These are phyloP conservation scores for Geotrupes spiniger DNA, from an alignment of 2,888 invertebrate species.

Conservation along the genomic window DNA sequence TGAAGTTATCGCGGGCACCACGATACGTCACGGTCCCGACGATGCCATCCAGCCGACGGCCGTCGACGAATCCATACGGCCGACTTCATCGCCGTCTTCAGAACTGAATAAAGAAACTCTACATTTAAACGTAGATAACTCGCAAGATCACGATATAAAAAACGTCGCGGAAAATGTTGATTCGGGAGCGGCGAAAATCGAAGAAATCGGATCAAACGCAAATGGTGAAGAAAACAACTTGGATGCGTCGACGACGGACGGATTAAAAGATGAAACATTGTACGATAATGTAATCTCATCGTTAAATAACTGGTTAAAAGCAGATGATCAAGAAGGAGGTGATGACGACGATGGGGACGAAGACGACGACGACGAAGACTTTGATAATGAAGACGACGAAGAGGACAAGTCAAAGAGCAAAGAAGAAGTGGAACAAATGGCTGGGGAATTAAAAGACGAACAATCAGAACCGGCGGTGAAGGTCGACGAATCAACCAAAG, in stretches of 20 bases:
- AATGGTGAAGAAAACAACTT: too few species aligned
- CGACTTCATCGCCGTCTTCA: slow-evolving; percentile 1
- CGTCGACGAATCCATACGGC: slow-evolving; percentile 10
- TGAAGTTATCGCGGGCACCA: slow-evolving; percentile 67
- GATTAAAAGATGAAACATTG: too few species aligned
- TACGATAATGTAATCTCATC: background rate
- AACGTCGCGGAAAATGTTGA: too few species aligned
- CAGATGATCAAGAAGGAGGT: slow-evolving; percentile 36
- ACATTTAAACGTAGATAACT: too few species aligned
- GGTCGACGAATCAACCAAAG: too few species aligned
- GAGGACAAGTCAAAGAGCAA: background rate
- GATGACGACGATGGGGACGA: slow-evolving; percentile 42
- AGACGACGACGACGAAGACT: slow-evolving; percentile 51
- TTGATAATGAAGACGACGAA: slow-evolving; percentile 30
- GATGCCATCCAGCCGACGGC: slow-evolving; percentile 13
- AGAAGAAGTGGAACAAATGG: background rate
- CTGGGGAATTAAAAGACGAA: too few species aligned
- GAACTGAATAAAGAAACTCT: background rate
- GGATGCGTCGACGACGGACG: too few species aligned
- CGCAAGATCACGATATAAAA: too few species aligned
- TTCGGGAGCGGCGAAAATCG: too few species aligned
- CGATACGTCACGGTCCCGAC: slow-evolving; percentile 48
- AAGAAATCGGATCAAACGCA: background rate
- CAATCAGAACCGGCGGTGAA: too few species aligned
- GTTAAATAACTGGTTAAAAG: background rate